These are phyloP conservation scores for Cyaniris semiargus DNA, from an alignment of 2,888 invertebrate species.

Conservation along the genomic window DNA sequence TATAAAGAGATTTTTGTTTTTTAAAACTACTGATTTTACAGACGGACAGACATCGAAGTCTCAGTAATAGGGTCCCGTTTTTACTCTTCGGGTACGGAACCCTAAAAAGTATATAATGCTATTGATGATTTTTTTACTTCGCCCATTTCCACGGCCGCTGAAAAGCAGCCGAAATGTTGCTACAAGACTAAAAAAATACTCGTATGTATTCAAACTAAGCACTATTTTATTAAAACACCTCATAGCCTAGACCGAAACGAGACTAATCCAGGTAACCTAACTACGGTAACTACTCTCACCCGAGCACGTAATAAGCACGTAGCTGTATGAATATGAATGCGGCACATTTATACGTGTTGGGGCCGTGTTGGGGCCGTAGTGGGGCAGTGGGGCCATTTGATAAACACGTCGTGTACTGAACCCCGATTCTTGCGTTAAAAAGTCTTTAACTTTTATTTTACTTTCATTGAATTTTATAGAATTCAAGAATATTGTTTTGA, in stretches of 20 bases:
- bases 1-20: too few relatives aligned
- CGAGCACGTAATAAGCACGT: conserved; percentile 6
- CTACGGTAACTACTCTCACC: not conserved
- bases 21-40: too few relatives aligned
- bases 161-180: too few relatives aligned
- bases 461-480: not conserved
- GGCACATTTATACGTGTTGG: not conserved
- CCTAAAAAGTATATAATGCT: too few relatives aligned
- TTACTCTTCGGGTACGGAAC: too few relatives aligned
- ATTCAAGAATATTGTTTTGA: too few relatives aligned
- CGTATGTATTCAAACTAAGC: too few relatives aligned
- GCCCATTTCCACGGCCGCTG: too few relatives aligned
- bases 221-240: not conserved
- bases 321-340: conserved; percentile 22
- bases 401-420: not conserved
- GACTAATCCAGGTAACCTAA: conserved; percentile 13
- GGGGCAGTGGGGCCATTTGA: not conserved
- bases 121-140: too few relatives aligned
- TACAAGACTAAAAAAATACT: too few relatives aligned
- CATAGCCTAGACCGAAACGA: not conserved
- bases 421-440: not conserved
- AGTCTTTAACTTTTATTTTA: not conserved
- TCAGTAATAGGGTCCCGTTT: too few relatives aligned
- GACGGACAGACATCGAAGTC: too few relatives aligned
- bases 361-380: not conserved